phyloP scores from a whole-genome alignment of 23 tunicate species.

The Phallusia fumigata region DNA sequence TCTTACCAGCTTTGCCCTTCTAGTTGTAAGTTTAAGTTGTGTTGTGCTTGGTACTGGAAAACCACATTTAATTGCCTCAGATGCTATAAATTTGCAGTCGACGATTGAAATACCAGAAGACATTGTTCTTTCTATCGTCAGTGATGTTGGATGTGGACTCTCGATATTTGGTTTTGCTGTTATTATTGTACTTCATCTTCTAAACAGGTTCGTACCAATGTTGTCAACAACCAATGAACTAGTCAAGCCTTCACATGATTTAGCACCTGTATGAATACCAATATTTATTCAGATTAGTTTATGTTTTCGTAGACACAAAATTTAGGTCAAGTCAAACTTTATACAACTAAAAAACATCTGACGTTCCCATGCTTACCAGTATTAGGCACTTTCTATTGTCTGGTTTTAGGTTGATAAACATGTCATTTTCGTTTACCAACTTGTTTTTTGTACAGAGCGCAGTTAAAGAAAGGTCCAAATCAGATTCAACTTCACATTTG shows the following conservation, averaged over 20 bases:
- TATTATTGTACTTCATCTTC: background rate
- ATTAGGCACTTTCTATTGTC: no score
- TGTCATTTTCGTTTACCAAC: no score
- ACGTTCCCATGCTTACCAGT: no score
- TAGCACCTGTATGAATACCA: no score
- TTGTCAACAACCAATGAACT: background rate
- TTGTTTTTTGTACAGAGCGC: background rate
- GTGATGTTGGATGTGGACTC: constrained; percentile 4
- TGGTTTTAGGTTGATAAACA: no score
- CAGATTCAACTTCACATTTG: constrained; percentile 54
- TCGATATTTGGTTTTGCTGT: background rate
- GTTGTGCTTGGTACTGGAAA: background rate
- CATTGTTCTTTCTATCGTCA: background rate
- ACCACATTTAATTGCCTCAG: background rate
- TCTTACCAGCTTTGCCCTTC: background rate
- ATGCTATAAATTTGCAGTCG: background rate
- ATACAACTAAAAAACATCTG: no score
- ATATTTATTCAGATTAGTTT: no score
- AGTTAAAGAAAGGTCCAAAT: background rate
- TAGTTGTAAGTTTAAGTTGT: background rate
- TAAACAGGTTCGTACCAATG: background rate
- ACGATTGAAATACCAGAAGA: background rate
- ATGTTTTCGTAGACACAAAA: no score
- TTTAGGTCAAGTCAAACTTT: no score
- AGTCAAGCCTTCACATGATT: background rate